Percentiles rank a stretch among this genome's conserved stretches.
Evolutionary conservation across 2,888 invertebrate genomes (phyloP).

Genomic region (Eupithecia exiguata): DNA sequence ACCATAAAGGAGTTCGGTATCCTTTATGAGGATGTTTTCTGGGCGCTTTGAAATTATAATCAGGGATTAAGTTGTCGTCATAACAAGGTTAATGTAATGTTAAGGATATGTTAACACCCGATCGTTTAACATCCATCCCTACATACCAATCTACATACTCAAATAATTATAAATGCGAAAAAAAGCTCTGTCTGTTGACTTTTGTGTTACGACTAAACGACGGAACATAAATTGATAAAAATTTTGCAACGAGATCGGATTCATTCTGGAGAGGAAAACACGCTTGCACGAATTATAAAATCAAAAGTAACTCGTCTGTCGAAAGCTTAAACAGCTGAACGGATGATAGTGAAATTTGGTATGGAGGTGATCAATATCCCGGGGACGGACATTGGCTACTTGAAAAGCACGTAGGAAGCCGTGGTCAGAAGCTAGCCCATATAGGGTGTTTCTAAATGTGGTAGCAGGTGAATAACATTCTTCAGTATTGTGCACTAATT

Average conservation of each 20-base stretch:
- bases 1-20: conserved; percentile 20
- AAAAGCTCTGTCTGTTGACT: not conserved
- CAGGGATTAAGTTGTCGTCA: not conserved
- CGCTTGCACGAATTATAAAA: not conserved
- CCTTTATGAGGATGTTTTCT: conserved; percentile 19
- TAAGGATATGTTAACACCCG: not conserved
- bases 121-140: not conserved
- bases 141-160: not conserved
- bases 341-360: too few relatives aligned
- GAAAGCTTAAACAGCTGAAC: too few relatives aligned
- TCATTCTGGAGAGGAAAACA: not conserved
- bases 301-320: too few relatives aligned
- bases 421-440: too few relatives aligned
- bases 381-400: too few relatives aligned
- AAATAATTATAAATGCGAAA: not conserved
- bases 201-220: not conserved
- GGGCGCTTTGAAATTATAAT: conserved; percentile 12
- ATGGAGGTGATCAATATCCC: too few relatives aligned
- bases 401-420: too few relatives aligned
- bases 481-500: too few relatives aligned
- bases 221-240: not conserved
- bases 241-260: not conserved
- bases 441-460: too few relatives aligned
- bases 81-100: not conserved
- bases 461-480: too few relatives aligned